These are phyloP conservation scores for Creontiades dilutus DNA, from an alignment of 2,888 invertebrate genomes.

Conservation along the genomic window DNA sequence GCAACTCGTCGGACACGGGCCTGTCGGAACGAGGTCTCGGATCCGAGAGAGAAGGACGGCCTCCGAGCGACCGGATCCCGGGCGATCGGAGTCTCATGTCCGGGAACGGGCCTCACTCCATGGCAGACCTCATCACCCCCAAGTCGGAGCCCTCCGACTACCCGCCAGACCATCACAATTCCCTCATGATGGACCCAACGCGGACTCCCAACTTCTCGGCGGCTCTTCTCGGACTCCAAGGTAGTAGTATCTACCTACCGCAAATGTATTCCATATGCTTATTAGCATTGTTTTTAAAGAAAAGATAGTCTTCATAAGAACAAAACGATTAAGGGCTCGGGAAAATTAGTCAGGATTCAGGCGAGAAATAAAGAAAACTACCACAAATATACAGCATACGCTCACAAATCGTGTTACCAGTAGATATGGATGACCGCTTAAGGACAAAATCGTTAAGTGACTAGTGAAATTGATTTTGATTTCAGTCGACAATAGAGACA, in stretches of 20 bases:
- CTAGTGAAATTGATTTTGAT: too few species aligned
- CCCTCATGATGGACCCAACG: conserved; percentile 82
- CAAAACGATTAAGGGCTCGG: too few species aligned
- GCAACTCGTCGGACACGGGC: conserved; percentile 90
- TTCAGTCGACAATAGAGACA: too few species aligned
- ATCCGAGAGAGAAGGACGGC: conserved; percentile 78
- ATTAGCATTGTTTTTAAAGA: too few species aligned
- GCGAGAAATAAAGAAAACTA: too few species aligned
- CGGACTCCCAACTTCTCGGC: conserved; percentile 88
- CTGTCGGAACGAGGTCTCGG: conserved; percentile 85
- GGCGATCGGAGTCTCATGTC: conserved; percentile 42
- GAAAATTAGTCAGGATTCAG: too few species aligned
- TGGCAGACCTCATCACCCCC: conserved; percentile 82
- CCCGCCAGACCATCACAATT: conserved; percentile 76
- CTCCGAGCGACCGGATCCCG: conserved; percentile 3
- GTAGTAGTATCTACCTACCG: conserved; percentile 78
- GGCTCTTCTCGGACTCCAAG: conserved; percentile 89
- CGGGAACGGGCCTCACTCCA: conserved; percentile 74
- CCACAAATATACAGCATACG: too few species aligned
- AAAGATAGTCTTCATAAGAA: too few species aligned
- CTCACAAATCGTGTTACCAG: too few species aligned
- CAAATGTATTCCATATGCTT: neutral
- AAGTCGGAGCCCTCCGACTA: conserved; percentile 88
- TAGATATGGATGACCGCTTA: too few species aligned
- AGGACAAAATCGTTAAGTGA: too few species aligned